A percentile compares a stretch with the other conserved stretches of the same genome.
Conservation (phyloP, 2,797 vertebrate species). For the Thripadectes ignobilis region DNA sequence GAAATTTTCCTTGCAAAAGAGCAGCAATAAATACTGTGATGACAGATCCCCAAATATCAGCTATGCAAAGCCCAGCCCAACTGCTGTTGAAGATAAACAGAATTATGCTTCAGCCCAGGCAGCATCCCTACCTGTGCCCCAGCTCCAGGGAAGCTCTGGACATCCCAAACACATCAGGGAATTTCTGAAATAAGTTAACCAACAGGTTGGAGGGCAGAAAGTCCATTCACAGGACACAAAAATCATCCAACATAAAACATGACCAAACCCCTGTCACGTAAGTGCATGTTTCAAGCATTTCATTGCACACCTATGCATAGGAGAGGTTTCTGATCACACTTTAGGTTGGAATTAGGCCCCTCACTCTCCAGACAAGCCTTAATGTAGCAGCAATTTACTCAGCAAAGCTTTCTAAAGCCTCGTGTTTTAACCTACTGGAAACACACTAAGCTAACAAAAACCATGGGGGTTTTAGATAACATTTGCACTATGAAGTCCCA, state of each 20-base stretch:
- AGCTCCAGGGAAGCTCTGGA: neutral
- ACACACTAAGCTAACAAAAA: neutral
- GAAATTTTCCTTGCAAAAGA: neutral
- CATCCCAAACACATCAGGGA: neutral
- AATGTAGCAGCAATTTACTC: neutral
- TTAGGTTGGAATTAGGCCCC: neutral
- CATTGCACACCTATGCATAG: neutral
- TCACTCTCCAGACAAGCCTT: neutral
- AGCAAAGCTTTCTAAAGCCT: neutral
- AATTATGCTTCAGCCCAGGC: neutral
- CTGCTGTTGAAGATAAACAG: neutral
- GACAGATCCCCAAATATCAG: neutral
- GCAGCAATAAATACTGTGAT: too few relatives aligned
- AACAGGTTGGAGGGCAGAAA: neutral
- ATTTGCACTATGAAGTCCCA: neutral
- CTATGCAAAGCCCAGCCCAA: neutral
- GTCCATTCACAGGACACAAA: fast-evolving
- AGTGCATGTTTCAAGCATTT: neutral
- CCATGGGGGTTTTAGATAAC: neutral
- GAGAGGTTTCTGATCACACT: neutral
- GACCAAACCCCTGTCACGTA: neutral
- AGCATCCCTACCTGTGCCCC: fast-evolving
- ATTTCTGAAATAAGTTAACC: neutral
- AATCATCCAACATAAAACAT: neutral
- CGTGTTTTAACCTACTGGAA: neutral